Evolutionary conservation across 2,888 invertebrate species (phyloP).

Genomic region (Polymixis lichenea): DNA sequence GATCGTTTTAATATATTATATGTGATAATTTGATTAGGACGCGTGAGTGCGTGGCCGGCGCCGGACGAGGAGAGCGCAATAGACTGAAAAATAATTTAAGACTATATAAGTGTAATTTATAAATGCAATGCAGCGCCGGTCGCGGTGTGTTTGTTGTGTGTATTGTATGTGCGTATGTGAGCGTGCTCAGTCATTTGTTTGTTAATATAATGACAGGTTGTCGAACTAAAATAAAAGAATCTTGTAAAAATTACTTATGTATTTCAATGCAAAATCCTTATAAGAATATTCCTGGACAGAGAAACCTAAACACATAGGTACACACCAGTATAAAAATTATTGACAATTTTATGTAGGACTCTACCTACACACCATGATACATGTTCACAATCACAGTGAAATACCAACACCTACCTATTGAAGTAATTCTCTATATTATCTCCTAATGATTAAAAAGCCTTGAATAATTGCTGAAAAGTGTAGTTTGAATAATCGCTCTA

Average conservation of each 20-base stretch:
- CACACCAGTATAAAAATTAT: constrained; percentile 30
- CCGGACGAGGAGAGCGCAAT: constrained; percentile 90
- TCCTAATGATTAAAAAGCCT: neutral
- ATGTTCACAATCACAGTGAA: constrained; percentile 11
- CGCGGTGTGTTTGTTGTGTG: constrained; percentile 92
- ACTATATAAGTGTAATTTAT: constrained; percentile 92
- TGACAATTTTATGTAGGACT: constrained; percentile 5
- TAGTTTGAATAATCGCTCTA: neutral
- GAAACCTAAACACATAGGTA: constrained; percentile 13
- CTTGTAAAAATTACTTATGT: constrained; percentile 86
- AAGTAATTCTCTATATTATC: neutral
- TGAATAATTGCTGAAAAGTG: neutral
- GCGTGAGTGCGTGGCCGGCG: constrained; percentile 90
- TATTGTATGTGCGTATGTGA: constrained; percentile 92
- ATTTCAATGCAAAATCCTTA: constrained; percentile 75
- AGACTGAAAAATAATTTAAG: constrained; percentile 91
- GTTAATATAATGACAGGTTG: constrained; percentile 94
- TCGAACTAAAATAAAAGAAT: constrained; percentile 93
- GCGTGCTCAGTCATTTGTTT: constrained; percentile 91
- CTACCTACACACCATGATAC: neutral
- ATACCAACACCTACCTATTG: neutral
- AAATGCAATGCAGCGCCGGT: constrained; percentile 91
- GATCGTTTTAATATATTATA: constrained; percentile 93
- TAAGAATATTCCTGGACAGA: constrained; percentile 1
- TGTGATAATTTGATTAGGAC: constrained; percentile 92